Conservation (phyloP, 1,140 invertebrate genomes). For the Trypoxylus dichotomus region DNA sequence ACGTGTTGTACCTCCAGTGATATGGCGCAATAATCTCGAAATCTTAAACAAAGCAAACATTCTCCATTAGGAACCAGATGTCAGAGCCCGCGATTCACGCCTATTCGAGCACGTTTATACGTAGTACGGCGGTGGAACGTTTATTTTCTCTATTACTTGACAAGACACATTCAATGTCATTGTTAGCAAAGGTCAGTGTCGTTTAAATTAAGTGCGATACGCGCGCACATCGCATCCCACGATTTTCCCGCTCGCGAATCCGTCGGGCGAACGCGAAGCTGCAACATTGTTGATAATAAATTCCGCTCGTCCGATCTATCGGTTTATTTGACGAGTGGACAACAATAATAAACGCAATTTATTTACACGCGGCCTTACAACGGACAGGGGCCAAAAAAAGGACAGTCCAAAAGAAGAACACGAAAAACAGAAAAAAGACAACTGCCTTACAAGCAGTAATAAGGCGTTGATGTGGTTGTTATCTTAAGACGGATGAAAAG, state of each 20-base stretch:
- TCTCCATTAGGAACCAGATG: background rate
- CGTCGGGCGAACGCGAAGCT: background rate
- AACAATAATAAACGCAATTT: background rate
- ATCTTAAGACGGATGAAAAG: background rate
- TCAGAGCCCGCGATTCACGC: background rate
- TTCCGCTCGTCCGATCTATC: background rate
- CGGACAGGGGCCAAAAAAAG: background rate
- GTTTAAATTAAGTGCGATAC: background rate
- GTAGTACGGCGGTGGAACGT: background rate
- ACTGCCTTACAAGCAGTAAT: too few species aligned
- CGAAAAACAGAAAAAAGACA: background rate
- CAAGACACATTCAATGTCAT: background rate
- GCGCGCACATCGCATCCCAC: background rate
- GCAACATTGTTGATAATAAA: background rate
- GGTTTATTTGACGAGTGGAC: background rate
- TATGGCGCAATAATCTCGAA: background rate
- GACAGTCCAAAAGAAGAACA: background rate
- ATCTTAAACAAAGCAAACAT: background rate
- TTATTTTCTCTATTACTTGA: slow-evolving; percentile 2
- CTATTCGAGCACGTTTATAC: background rate
- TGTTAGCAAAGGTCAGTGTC: slow-evolving; percentile 9
- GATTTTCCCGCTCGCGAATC: background rate
- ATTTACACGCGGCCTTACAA: background rate
- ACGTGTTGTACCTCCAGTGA: too few species aligned
- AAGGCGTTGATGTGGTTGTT: background rate